These are phyloP conservation scores for Drosophila putrida DNA, from an alignment of 2,888 invertebrate genomes.

Conservation along the genomic window DNA sequence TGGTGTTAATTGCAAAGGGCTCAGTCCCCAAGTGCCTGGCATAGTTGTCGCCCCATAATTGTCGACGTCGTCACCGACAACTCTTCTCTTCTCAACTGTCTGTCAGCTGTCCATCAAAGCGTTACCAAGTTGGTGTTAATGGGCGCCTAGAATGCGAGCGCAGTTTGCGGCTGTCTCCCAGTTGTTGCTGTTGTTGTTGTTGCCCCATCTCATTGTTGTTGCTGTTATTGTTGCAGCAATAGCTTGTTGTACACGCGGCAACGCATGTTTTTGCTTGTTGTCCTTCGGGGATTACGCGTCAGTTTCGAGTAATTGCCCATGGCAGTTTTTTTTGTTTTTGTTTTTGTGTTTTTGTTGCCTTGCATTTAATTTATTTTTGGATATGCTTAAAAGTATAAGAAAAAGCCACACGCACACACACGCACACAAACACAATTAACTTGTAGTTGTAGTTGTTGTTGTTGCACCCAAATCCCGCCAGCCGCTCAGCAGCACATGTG, in stretches of 20 bases:
- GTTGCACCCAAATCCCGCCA: constrained; percentile 19
- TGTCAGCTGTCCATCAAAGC: constrained; percentile 80
- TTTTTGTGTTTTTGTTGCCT: constrained; percentile 51
- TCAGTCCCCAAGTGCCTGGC: constrained; percentile 70
- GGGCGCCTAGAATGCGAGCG: constrained; percentile 76
- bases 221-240: constrained; percentile 14
- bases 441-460: constrained; percentile 17
- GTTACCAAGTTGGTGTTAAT: constrained; percentile 79
- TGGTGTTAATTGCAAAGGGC: constrained; percentile 66
- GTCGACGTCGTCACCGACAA: constrained; percentile 47
- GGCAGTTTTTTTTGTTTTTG: constrained; percentile 7
- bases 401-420: constrained; percentile 50
- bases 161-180: constrained; percentile 19
- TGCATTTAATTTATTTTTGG: constrained; percentile 78
- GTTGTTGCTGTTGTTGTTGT: background rate
- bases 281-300: constrained; percentile 78
- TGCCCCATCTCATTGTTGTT: constrained; percentile 14
- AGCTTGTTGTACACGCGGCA: constrained; percentile 69
- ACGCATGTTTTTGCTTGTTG: constrained; percentile 78
- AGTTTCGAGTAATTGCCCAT: constrained; percentile 74
- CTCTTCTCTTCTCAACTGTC: constrained; percentile 68
- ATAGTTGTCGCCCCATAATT: constrained; percentile 80
- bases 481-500: constrained; percentile 62
- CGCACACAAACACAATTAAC: constrained; percentile 35
- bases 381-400: constrained; percentile 75